Percentiles rank a stretch among this genome's conserved stretches.
These are phyloP conservation scores for Cryptoblepharus egeriae DNA, from an alignment of 2,797 vertebrate species.

Conservation along the genomic window DNA sequence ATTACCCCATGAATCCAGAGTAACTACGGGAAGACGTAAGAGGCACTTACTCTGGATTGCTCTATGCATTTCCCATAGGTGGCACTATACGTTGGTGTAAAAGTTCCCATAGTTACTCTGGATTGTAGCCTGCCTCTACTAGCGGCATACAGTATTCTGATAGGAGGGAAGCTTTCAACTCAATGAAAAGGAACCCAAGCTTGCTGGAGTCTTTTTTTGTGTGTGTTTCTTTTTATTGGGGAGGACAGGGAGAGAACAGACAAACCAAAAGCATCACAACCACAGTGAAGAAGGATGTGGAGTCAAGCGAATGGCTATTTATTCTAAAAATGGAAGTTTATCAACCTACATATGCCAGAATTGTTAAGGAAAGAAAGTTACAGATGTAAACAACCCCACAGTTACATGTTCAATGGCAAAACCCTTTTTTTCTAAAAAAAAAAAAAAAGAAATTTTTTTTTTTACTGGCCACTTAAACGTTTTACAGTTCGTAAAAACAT, in stretches of 20 bases:
- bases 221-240: neutral
- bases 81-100: too few relatives aligned
- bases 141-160: too few relatives aligned
- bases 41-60: too few relatives aligned
- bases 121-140: too few relatives aligned
- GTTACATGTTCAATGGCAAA: constrained; percentile 68
- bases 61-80: too few relatives aligned
- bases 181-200: neutral
- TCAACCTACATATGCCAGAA: constrained; percentile 68
- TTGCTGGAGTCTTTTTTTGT: neutral
- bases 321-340: constrained; percentile 71
- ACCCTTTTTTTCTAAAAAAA: constrained; percentile 31
- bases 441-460: too few relatives aligned
- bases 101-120: too few relatives aligned
- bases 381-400: constrained; percentile 75
- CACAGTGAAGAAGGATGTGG: constrained; percentile 44
- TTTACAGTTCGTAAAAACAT: constrained; percentile 71
- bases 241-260: neutral
- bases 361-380: constrained; percentile 60
- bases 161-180: neutral
- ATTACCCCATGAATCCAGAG: too few relatives aligned
- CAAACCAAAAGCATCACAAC: constrained; percentile 1
- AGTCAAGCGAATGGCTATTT: constrained; percentile 71
- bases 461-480: constrained; percentile 74
- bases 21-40: too few relatives aligned